Evolutionary conservation across 2,797 vertebrate species (phyloP).

Genomic region (Helostoma temminkii): DNA sequence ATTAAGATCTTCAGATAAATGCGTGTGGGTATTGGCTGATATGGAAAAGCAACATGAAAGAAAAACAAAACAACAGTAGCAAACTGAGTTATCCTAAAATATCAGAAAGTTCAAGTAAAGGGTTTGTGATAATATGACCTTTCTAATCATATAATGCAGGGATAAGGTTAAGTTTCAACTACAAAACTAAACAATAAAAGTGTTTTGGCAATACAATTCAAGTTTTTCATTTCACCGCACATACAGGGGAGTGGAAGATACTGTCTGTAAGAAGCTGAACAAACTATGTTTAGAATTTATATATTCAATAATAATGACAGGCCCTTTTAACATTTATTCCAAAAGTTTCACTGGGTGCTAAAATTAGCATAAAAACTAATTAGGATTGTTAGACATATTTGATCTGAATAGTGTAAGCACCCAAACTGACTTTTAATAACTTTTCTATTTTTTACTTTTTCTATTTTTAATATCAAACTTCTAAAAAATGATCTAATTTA

Average conservation of each 20-base stretch:
- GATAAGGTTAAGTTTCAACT: conserved; percentile 33
- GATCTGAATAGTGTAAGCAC: no score
- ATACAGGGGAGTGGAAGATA: conserved; percentile 46
- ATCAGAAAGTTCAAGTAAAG: conserved; percentile 72
- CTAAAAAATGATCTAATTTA: background rate
- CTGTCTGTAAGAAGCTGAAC: conserved; percentile 35
- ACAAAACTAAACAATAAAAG: conserved; percentile 70
- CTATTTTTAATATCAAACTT: background rate
- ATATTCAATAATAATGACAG: conserved; percentile 16
- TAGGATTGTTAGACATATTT: no score
- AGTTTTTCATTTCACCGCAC: conserved; percentile 74
- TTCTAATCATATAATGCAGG: conserved; percentile 43
- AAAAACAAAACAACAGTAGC: conserved; percentile 17
- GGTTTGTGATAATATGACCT: conserved; percentile 42
- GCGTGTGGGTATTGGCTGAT: conserved; percentile 7
- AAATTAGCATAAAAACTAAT: no score
- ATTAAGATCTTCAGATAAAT: conserved; percentile 15
- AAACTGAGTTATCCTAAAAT: conserved; percentile 31
- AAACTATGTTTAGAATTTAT: conserved; percentile 12
- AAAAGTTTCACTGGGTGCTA: conserved; percentile 27
- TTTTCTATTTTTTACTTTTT: no score
- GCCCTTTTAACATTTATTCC: conserved; percentile 27
- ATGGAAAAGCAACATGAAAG: conserved; percentile 9
- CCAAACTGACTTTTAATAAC: background rate
- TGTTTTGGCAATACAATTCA: conserved; percentile 84